Evolutionary conservation across 2,888 invertebrate genomes (phyloP).

Genomic region (Campaea margaritaria): DNA sequence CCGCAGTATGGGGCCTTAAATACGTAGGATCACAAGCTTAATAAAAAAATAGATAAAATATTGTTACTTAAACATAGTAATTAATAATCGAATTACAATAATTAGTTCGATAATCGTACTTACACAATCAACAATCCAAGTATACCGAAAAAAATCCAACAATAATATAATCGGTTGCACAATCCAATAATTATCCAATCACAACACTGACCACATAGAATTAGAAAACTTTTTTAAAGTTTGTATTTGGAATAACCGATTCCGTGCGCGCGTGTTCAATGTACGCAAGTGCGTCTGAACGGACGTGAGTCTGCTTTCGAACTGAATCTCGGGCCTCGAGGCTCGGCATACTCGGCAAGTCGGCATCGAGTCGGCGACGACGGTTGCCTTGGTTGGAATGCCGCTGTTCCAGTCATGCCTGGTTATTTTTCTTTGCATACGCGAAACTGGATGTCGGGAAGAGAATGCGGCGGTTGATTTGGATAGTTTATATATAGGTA

Average conservation of each 20-base stretch:
- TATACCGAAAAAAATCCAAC: constrained; percentile 53
- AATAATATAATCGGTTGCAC: constrained; percentile 23
- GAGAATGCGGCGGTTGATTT: constrained; percentile 35
- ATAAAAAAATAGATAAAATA: neutral
- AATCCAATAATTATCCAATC: constrained; percentile 59
- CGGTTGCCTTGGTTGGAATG: constrained; percentile 74
- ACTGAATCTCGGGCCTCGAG: constrained; percentile 57
- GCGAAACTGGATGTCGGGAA: constrained; percentile 61
- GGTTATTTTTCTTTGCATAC: constrained; percentile 66
- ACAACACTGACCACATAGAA: constrained; percentile 71
- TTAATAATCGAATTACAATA: constrained; percentile 7
- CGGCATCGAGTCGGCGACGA: constrained; percentile 43
- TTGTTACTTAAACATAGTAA: constrained; percentile 7
- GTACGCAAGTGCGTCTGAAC: constrained; percentile 66
- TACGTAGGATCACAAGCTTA: too few relatives aligned
- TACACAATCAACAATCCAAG: constrained; percentile 74
- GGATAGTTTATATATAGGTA: constrained; percentile 2
- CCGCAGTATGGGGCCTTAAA: too few relatives aligned
- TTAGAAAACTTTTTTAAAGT: constrained; percentile 47
- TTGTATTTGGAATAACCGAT: constrained; percentile 57
- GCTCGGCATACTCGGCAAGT: too few relatives aligned
- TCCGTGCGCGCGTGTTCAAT: constrained; percentile 58
- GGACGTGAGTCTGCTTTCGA: constrained; percentile 76
- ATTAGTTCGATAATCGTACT: constrained; percentile 48
- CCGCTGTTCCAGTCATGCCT: constrained; percentile 67